Percentiles rank a stretch among this genome's conserved stretches.
Evolutionary conservation across 2,113 vertebrate genomes (phyloP).

Genomic region (Fukomys damarensis): DNA sequence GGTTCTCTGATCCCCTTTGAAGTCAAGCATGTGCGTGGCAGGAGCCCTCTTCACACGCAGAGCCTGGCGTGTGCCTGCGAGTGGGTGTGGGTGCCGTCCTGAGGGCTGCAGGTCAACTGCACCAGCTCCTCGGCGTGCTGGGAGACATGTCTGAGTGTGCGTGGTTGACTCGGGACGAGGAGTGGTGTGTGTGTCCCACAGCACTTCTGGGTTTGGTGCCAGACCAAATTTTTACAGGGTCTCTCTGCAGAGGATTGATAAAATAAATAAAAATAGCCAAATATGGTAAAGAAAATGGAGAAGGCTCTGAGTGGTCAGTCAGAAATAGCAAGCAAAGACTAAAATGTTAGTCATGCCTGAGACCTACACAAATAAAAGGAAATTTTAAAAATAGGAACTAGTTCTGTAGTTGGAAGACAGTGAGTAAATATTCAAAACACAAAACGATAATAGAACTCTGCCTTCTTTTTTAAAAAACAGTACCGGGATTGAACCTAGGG

Average conservation of each 20-base stretch:
- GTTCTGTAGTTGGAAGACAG: constrained; percentile 9
- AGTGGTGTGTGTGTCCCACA: neutral
- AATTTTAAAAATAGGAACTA: constrained; percentile 18
- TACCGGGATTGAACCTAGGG: neutral
- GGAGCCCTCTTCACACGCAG: neutral
- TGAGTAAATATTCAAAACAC: constrained; percentile 27
- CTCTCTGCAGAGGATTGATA: constrained; percentile 51
- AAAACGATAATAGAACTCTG: constrained; percentile 38
- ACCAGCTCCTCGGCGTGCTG: no score
- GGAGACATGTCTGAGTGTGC: neutral
- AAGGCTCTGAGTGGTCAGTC: constrained; percentile 86
- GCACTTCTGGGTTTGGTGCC: constrained; percentile 62
- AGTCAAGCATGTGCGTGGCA: neutral
- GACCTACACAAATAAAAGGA: neutral
- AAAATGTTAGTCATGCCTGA: constrained; percentile 15
- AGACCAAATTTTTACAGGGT: constrained; percentile 61
- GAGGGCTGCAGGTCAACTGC: neutral
- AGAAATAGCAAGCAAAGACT: constrained; percentile 61
- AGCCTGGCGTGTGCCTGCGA: no score
- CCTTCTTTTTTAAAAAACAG: neutral
- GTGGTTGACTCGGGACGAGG: neutral
- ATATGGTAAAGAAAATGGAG: constrained; percentile 83
- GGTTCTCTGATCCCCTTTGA: neutral
- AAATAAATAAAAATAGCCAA: constrained; percentile 74
- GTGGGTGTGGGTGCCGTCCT: neutral